Evolutionary conservation across 1,140 invertebrate genomes (phyloP), one percentile per base, ranked within the genome.

Genomic region (Lucilia cuprina): DNA sequence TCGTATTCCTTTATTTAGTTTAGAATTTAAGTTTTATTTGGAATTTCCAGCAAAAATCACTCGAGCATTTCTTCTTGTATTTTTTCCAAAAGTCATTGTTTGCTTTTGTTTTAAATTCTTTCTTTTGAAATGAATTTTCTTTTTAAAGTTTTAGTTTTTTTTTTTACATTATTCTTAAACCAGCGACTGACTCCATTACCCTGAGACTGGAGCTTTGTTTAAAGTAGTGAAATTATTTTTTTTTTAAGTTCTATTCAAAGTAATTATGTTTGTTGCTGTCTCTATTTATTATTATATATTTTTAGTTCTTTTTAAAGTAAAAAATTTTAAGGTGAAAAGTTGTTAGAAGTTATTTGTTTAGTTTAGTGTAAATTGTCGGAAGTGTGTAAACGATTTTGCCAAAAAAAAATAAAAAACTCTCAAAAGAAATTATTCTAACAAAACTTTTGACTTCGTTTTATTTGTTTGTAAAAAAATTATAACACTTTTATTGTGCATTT

Each of bases 331-430:
- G 77, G 77, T 80, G 77, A 80, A 80, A 80, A 80, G 77, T 49
- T 80, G 77, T 80, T 80, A 80, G 77, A 80, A 80, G n/a, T 80
- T 21, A 41, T 47, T 80, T 80, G 7, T 70, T 25, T 10, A 70
- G 1, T 10, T 80, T 25, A 49, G 41, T 80, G n/a, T 19, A 47
- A 80, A 5, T 49, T 80, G 41, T 21, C 77, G 77, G 77, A 80
- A 80, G 77, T 80, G 77, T 80, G 41, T 80, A 80, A 80, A 80
- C 77, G 77, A 21, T 50, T 49, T 80, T 50, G n/a, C 8, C n/a
- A 49, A 25, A 49, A 80, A 75, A 34, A 75, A 34, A 75, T 35
- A 78, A 50, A 80, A 49, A 19, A 35, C n/a, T 80, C 47, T 50
- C n/a, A 25, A 19, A 14, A 50, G 35, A 78, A 80, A 19, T 25